Base-by-base conservation (phyloP, 2,113 vertebrate genomes). In the Callipepla squamata region DNA sequence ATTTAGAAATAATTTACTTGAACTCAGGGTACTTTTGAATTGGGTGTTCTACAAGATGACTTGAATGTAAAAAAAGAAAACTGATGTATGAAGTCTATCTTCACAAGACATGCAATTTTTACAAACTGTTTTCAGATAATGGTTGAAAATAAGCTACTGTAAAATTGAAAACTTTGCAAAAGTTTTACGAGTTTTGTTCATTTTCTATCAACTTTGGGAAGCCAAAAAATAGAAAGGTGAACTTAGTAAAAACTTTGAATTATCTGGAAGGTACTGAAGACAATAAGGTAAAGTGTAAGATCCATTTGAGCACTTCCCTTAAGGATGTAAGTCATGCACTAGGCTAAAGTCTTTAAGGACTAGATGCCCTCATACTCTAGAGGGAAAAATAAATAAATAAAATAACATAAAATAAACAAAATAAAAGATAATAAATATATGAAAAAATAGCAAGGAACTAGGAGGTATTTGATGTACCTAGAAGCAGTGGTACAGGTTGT, bases 311-410 rank as follows among this genome's bases (percentile, higher is more conserved):
- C 9, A 67, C 14, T 59, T 70, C 5, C 9, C 40, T 11, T 81
- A 57, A 50, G 9, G 2, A 3, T 77, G 26, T 78, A 69, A 70
- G 58, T 84, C 36, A 18, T 50, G 18, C 4, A 7, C 80, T 78
- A 45, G 6, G 6, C 15, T 57, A 13, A 51, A 59, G 3, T 2
- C 3, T 11, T 66, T 48, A 89, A 19, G 62, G 32, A 11, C 30
- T 73, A 72, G 13, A 58, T 30, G 61, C 1, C 3, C 2, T 0
- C 28, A 6, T 7, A 3, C 7, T 6, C 1, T 3, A 0, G 5
- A 53, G 51, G 51, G 5, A 13, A 58, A 16, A 42, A 21, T 25
- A 51, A 13, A 23, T 11, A 23, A 7, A 65, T 23, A 45, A 11
- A 20, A 66, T 36, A 36, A 36, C 36, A 36, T 36, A 36, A 36